Percentiles rank a stretch among this genome's conserved stretches.
Conservation (phyloP, 53 echinoderm and acorn worm genomes). For the Echinarachnius parma region DNA sequence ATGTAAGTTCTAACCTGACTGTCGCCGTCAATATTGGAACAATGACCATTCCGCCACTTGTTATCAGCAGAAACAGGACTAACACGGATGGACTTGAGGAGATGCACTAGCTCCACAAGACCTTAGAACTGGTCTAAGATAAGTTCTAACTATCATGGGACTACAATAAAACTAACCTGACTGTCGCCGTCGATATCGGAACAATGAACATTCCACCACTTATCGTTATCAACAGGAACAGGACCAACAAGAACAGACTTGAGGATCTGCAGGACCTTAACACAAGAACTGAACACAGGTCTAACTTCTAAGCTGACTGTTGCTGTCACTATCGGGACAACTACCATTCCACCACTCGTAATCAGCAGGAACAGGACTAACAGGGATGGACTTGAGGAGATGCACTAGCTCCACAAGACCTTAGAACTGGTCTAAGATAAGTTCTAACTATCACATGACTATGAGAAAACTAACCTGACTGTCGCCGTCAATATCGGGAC, state of each 20-base stretch:
- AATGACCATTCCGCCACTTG: neutral
- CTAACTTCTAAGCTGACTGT: too few relatives aligned
- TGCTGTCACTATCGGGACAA: neutral
- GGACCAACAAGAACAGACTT: slow-evolving; percentile 1
- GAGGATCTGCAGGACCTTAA: slow-evolving; percentile 18
- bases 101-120: neutral
- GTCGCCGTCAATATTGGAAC: neutral
- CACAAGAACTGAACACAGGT: too few relatives aligned
- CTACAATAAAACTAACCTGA: slow-evolving; percentile 11
- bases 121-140: too few relatives aligned
- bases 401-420: neutral
- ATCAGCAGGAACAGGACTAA: slow-evolving; percentile 1
- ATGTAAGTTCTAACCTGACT: too few relatives aligned
- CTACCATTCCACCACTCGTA: neutral
- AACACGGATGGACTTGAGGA: neutral
- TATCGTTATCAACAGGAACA: slow-evolving; percentile 11
- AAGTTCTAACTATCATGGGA: too few relatives aligned
- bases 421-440: too few relatives aligned
- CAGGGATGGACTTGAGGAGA: neutral
- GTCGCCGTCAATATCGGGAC: slow-evolving; percentile 20
- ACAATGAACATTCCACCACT: slow-evolving; percentile 12
- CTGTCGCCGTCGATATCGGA: slow-evolving; percentile 10
- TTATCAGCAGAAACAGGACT: neutral
- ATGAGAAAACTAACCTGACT: slow-evolving; percentile 7
- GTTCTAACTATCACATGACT: neutral